Evolutionary conservation across 1,140 invertebrate species (phyloP), one percentile per base, ranked within the genome.

Genomic region (Zaprionus vittiger): DNA sequence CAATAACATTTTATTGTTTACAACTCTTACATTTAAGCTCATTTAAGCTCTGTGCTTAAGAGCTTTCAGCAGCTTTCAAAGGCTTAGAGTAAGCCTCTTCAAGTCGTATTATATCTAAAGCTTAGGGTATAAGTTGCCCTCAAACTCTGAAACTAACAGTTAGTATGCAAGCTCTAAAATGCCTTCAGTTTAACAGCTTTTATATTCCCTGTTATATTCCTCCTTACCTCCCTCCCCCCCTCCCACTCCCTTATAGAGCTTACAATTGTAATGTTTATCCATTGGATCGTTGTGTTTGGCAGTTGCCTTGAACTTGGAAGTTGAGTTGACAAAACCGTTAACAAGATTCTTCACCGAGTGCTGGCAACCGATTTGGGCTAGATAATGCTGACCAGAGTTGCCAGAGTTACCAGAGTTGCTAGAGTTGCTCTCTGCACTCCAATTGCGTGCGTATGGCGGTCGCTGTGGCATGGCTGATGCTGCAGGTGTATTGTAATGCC

Each of bases 321-420:
- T 66, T 52, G 64, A 37, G 28, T 24, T 28, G 38, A 47, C 41
- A 14, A 20, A 12, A 2, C 26, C 64, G 20, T 66, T 47, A n/a
- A 47, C 24, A 14, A 74, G 71, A 66, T 78, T 81, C 55, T 79
- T 87, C 31, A 84, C 65, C 59, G 77, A 78, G 71, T 89, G 84
- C 61, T 87, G 83, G 47, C 81, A 90, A 66, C 70, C 85, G 83
- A 90, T 85, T 69, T 89, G 86, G 26, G 84, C 81, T 64, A 81
- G 60, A 87, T 87, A 90, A 81, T 87, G 83, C 66, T 52, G 47
- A 4, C 47, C 47, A 14, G n/a, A 7, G 64, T 17, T 79, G 61
- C n/a, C 59, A 38, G 47, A 22, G 62, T 41, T 65, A 2, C 47
- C 47, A 14, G 41, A 7, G 64, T 17, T 79, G 61, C n/a, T 62